Evolutionary conservation across 2,797 vertebrate species (phyloP).

Genomic region (Pempheris klunzingeri): DNA sequence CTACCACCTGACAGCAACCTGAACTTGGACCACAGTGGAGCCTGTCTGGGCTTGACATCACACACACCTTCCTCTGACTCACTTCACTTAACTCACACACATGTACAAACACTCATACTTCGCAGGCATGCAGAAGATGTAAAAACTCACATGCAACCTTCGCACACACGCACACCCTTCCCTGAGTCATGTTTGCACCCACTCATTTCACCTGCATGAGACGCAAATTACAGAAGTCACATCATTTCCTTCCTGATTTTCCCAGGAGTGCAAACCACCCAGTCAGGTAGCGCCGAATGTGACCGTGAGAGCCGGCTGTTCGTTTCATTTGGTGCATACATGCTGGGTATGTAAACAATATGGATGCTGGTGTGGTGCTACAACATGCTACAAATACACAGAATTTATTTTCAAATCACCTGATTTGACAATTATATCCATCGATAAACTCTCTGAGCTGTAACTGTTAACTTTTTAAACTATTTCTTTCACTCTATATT

Average conservation of each 20-base stretch:
- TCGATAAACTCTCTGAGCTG: neutral
- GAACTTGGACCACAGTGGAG: conserved; percentile 76
- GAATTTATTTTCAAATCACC: neutral
- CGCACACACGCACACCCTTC: conserved; percentile 39
- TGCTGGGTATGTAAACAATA: neutral
- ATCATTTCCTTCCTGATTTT: conserved; percentile 45
- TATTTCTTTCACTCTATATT: neutral
- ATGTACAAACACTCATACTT: conserved; percentile 32
- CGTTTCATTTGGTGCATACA: neutral
- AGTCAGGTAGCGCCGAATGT: conserved; percentile 1
- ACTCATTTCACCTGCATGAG: conserved; percentile 65
- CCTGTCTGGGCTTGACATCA: conserved; percentile 79
- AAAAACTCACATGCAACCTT: conserved; percentile 32
- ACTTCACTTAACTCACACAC: conserved; percentile 32
- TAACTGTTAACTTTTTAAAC: neutral
- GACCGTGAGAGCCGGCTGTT: neutral
- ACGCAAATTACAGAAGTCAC: conserved; percentile 35
- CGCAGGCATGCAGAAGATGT: conserved; percentile 46
- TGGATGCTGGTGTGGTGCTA: neutral
- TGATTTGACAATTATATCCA: neutral
- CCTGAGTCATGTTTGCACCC: conserved; percentile 65
- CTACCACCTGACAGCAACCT: conserved; percentile 77
- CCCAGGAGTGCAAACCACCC: conserved; percentile 38
- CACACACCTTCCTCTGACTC: conserved; percentile 70
- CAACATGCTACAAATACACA: neutral